These are phyloP conservation scores for Serinus canaria DNA, from an alignment of 2,113 vertebrate genomes.

Conservation along the genomic window DNA sequence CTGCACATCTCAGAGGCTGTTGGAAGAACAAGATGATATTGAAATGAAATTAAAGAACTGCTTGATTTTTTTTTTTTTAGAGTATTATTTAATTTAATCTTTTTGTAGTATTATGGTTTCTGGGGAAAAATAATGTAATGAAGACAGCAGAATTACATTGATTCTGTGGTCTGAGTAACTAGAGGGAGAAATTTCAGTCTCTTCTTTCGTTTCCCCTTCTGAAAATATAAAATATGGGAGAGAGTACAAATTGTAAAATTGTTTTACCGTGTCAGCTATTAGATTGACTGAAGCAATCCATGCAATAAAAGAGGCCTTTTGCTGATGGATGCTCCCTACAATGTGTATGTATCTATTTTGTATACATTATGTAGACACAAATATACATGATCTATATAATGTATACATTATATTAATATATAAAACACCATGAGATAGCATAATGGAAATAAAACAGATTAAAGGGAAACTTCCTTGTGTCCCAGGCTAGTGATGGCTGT, in stretches of 20 bases:
- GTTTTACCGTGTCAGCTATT: neutral
- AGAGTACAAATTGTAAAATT: neutral
- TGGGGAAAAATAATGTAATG: slow-evolving; percentile 54
- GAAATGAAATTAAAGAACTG: slow-evolving; percentile 64
- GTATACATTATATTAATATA: neutral
- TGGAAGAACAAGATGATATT: slow-evolving; percentile 35
- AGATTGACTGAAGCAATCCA: neutral
- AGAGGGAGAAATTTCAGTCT: neutral
- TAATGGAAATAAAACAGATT: neutral
- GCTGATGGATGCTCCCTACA: neutral
- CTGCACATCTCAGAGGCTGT: slow-evolving; percentile 45
- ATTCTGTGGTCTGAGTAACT: slow-evolving; percentile 27
- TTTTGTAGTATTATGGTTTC: slow-evolving; percentile 52
- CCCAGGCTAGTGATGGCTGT: neutral
- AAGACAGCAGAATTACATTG: slow-evolving; percentile 39
- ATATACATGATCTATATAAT: neutral
- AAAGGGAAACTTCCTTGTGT: neutral
- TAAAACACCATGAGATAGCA: neutral
- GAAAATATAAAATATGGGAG: neutral
- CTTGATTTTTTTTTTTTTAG: neutral
- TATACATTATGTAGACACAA: neutral
- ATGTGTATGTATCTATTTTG: neutral
- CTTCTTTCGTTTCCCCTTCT: neutral
- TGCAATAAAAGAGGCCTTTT: neutral
- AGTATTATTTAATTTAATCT: slow-evolving; percentile 60